Base-by-base conservation (phyloP, 1,140 invertebrate genomes). In the Microplitis demolitor region DNA sequence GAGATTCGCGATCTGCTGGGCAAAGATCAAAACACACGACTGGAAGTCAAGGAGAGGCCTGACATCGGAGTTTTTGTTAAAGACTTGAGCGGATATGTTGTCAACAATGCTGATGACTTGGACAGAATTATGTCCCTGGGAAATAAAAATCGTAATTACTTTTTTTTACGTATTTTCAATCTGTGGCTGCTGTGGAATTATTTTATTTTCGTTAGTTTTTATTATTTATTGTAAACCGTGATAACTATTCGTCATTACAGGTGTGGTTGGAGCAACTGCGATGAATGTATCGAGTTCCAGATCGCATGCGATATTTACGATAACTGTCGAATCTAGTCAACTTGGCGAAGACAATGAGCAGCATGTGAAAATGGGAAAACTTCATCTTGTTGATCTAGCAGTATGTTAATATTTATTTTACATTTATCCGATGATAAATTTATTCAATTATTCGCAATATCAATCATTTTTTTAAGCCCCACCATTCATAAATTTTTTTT, bases 221-320 rank as follows among this genome's bases (percentile, higher is more conserved):
- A 24, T 24, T 24, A 24, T 24, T 24, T 24, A 24, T 24, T 24
- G 39, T 45, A 45, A 45, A 45, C 6, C 3, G 39, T 11, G 6
- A 9, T 45, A 45, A 45, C 11, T 6, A 45, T 45, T 45, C 6
- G 11, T 58, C 53, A 66, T 78, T 74, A 56, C 64, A 91, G 90
- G 91, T 70, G 89, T 90, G 68, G 90, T 92, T 53, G 92, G 94
- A 8, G 90, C 93, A 14, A 97, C 96, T 9, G 93, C 95, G 74
- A 97, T 97, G 94, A 97, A 97, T 84, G 89, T 91, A 14, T 91
- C 93, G 75, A 96, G 94, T 82, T 95, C 94, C 1, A 88, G 95
- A 72, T 96, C 94, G 3, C 95, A 97, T 87, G 94, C 94, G 2
- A 96, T 97, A 77, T 96, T 97, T 82, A 94, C 94, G 51, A 94